Evolutionary conservation across 2,797 vertebrate species (phyloP), one percentile per base, ranked within the genome.

Genomic region (Hemitrygon akajei): DNA sequence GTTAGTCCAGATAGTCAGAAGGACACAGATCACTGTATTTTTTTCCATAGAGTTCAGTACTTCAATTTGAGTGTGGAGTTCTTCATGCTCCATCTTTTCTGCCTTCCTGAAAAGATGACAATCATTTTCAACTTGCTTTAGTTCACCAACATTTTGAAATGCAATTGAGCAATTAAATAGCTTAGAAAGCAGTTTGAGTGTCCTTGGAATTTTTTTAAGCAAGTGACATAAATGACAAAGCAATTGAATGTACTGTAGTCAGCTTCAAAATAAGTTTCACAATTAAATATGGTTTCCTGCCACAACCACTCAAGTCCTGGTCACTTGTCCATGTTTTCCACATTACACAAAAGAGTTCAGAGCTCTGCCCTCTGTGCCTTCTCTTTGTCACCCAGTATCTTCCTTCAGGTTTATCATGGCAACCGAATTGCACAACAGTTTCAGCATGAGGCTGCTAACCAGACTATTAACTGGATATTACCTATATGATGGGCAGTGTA

Each of bases 1-100:
- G 96, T 99, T 99, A 99, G 27, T 98, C 97, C 93, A 99, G 93
- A 92, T 99, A 99, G 95, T 99, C 99, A 0, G 99, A 98, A 16
- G 99, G 99, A 82, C 99, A 99, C 22, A 98, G 98, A 95, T 99
- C 99, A 63, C 97, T 98, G 79, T 98, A 99, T 95, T 99, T 99
- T 96, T 99, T 99, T 99, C 99, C 96, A 99, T 97, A 60, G 97
- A 97, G 94, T 98, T 98, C 66, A 99, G 96, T 80, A 99, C 96
- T 96, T 99, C 99, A 66, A 98, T 97, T 94, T 98, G 98, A 95
- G 97, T 97, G 95, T 99, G 99, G 71, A 99, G 96, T 94, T 99
- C 99, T 95, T 99, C 99, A 94, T 98, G 99, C 95, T 98, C 96
- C 94, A 99, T 95, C 94, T 99, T 99, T 96, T 98, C 98, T 94